Evolutionary conservation across 1,140 invertebrate species (phyloP).

Genomic region (Aphaenogaster ashmeadi): DNA sequence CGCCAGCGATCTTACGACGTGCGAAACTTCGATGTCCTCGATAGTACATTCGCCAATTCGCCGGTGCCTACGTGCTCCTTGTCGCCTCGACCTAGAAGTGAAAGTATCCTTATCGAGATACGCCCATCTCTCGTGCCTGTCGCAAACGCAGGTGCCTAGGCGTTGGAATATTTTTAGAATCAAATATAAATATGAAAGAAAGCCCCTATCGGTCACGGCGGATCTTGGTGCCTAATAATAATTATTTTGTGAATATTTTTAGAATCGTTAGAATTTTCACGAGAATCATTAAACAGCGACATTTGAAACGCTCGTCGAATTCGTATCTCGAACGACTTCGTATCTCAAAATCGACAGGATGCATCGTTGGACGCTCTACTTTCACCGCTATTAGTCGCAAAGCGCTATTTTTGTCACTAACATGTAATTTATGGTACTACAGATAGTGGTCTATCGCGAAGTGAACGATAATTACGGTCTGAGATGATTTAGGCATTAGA

Average conservation of each 20-base stretch:
- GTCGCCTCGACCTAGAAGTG: constrained; percentile 54
- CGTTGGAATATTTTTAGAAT: not conserved
- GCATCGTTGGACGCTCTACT: not conserved
- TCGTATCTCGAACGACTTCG: not conserved
- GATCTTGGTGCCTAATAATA: no score
- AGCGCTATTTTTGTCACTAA: not conserved
- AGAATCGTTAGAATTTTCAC: not conserved
- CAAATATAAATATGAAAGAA: no score
- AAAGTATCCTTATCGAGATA: constrained; percentile 41
- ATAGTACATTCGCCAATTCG: constrained; percentile 18
- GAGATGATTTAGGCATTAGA: constrained; percentile 37
- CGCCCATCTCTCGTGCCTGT: constrained; percentile 12
- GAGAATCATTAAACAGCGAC: not conserved
- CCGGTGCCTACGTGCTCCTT: constrained; percentile 12
- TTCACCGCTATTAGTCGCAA: constrained; percentile 12
- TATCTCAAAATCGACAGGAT: not conserved
- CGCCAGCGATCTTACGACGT: constrained; percentile 40
- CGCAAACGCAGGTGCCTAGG: constrained; percentile 37
- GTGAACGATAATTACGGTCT: not conserved
- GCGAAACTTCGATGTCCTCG: constrained; percentile 55
- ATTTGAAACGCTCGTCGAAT: not conserved
- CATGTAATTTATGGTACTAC: constrained; percentile 1
- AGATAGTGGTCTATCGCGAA: not conserved
- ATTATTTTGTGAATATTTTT: not conserved
- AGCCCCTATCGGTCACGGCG: no score